These are phyloP conservation scores for Turritopsis rubra DNA, from an alignment of 30 jellyfish, hydroid and myxozoan genomes.

Conservation along the genomic window DNA sequence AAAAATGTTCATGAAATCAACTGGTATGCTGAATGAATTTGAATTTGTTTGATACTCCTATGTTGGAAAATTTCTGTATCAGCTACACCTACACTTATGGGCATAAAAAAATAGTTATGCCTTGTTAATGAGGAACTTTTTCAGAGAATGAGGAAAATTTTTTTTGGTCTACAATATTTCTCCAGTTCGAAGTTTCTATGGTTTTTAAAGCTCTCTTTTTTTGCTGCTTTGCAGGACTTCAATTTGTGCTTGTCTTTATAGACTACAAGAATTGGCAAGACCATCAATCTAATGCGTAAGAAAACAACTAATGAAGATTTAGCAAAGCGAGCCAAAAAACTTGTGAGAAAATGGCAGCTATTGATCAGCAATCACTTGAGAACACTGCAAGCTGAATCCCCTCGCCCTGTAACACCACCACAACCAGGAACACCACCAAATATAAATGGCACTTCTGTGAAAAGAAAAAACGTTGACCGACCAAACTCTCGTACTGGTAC, in stretches of 20 bases:
- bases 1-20: too few relatives aligned
- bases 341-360: constrained; percentile 79
- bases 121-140: too few relatives aligned
- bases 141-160: too few relatives aligned
- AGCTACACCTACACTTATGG: too few relatives aligned
- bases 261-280: constrained; percentile 90
- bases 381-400: constrained; percentile 40
- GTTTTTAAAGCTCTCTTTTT: too few relatives aligned
- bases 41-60: too few relatives aligned
- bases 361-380: constrained; percentile 72
- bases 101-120: too few relatives aligned
- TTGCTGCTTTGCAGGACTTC: too few relatives aligned
- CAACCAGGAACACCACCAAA: constrained; percentile 36
- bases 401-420: constrained; percentile 18
- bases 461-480: constrained; percentile 27
- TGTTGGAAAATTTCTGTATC: too few relatives aligned
- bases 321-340: constrained; percentile 78
- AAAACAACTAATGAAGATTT: constrained; percentile 79
- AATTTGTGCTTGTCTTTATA: constrained; percentile 24
- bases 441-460: constrained; percentile 41
- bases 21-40: too few relatives aligned
- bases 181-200: too few relatives aligned
- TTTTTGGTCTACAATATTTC: too few relatives aligned
- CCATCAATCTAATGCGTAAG: constrained; percentile 78
- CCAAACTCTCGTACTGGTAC: constrained; percentile 33